Conservation (phyloP, 1,140 invertebrate species). For the Aethina tumida region DNA sequence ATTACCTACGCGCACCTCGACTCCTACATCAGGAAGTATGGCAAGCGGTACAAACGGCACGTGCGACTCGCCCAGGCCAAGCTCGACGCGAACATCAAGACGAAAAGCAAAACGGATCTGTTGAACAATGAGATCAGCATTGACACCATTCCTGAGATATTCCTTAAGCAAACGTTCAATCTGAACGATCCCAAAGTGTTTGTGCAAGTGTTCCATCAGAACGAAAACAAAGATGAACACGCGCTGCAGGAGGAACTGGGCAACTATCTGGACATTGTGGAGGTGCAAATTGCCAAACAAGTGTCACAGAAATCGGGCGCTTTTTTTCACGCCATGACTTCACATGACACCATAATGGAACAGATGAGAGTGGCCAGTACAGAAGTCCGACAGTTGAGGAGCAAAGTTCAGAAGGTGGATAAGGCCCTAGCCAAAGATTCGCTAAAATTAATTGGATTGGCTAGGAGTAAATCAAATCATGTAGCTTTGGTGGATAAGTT, state of each 20-base stretch:
- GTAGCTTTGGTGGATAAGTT: constrained; percentile 61
- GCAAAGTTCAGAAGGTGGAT: constrained; percentile 63
- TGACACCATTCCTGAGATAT: constrained; percentile 69
- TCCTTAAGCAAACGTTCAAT: constrained; percentile 72
- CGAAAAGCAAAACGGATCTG: constrained; percentile 8
- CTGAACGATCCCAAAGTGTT: constrained; percentile 77
- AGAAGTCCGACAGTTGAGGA: constrained; percentile 62
- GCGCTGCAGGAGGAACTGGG: constrained; percentile 62
- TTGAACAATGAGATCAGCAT: constrained; percentile 25
- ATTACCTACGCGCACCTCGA: constrained; percentile 80
- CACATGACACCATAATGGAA: constrained; percentile 86
- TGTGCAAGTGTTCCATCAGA: constrained; percentile 55
- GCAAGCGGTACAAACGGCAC: constrained; percentile 50
- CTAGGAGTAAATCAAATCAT: constrained; percentile 52
- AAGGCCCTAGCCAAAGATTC: constrained; percentile 69
- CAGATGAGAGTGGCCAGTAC: constrained; percentile 75
- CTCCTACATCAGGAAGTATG: constrained; percentile 71
- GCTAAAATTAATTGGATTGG: constrained; percentile 63
- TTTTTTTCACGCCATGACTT: constrained; percentile 95
- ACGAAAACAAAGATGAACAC: constrained; percentile 36
- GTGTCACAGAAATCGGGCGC: constrained; percentile 92
- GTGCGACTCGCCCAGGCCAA: constrained; percentile 38
- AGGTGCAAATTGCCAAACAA: constrained; percentile 91
- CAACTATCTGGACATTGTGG: constrained; percentile 90
- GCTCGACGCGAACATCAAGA: constrained; percentile 26